Evolutionary conservation across 2,113 vertebrate genomes (phyloP).

Genomic region (Dendrocopos noguchii): DNA sequence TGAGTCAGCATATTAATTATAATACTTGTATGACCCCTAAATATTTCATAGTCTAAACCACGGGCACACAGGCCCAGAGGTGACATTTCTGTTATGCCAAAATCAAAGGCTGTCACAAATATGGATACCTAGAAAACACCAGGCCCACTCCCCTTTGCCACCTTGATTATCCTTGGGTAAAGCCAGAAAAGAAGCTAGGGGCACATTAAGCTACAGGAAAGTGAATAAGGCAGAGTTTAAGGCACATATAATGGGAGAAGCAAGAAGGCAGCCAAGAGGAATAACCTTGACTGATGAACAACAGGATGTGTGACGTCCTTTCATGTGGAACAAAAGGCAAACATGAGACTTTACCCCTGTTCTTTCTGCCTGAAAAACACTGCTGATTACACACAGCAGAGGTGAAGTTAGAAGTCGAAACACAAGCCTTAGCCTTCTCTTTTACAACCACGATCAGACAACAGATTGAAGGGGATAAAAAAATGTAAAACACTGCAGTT

Average conservation of each 20-base stretch:
- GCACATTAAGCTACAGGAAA: not conserved
- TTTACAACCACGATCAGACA: conserved; percentile 2
- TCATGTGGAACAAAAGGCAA: conserved; percentile 57
- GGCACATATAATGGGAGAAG: not conserved
- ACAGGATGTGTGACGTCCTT: conserved; percentile 18
- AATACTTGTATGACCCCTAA: not conserved
- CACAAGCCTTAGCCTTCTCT: not conserved
- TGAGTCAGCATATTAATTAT: not conserved
- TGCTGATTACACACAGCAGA: conserved; percentile 32
- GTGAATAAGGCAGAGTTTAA: not conserved
- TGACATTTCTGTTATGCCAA: not conserved
- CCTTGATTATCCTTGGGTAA: not conserved
- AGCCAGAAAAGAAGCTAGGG: not conserved
- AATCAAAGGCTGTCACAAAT: not conserved
- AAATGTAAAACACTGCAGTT: not conserved
- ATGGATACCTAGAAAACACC: not conserved
- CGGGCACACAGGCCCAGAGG: accelerated
- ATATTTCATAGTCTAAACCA: not conserved
- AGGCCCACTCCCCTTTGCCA: not conserved
- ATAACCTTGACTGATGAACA: conserved; percentile 49
- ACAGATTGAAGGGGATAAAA: not conserved
- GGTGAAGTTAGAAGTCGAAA: conserved; percentile 52
- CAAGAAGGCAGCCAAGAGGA: conserved; percentile 40
- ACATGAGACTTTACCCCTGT: conserved; percentile 31
- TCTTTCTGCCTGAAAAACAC: conserved; percentile 62